These are phyloP conservation scores for Ichneumoninae sp. DNA, from an alignment of 2,888 invertebrate species.

Conservation along the genomic window DNA sequence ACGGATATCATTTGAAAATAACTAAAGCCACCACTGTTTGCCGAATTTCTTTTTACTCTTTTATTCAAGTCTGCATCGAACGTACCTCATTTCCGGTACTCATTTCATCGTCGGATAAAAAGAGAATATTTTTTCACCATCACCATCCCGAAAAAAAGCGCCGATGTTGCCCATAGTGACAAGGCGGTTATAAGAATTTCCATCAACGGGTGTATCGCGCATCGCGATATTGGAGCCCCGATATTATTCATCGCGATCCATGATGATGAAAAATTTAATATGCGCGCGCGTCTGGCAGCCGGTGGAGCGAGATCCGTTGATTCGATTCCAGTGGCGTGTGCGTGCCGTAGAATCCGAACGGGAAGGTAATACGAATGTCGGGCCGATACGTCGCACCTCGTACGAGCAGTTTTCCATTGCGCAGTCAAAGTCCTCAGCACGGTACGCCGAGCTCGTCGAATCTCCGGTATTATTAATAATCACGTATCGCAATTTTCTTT, in stretches of 20 bases:
- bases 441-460: not conserved
- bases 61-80: too few relatives aligned
- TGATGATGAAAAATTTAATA: conserved; percentile 52
- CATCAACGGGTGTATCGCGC: not conserved
- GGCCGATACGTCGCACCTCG: not conserved
- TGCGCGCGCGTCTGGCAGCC: not conserved
- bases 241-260: conserved; percentile 22
- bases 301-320: conserved; percentile 24
- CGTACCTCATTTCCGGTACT: too few relatives aligned
- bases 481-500: not conserved
- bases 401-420: not conserved
- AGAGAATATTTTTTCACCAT: too few relatives aligned
- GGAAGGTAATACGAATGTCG: conserved; percentile 37
- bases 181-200: too few relatives aligned
- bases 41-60: too few relatives aligned
- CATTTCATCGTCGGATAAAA: too few relatives aligned
- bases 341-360: conserved; percentile 40
- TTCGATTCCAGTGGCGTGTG: conserved; percentile 39
- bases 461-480: not conserved
- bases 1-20: too few relatives aligned
- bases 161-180: too few relatives aligned
- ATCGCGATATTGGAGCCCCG: not conserved
- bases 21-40: too few relatives aligned
- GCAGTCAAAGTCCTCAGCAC: not conserved
- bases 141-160: too few relatives aligned